These are phyloP conservation scores for Notothenia coriiceps DNA, from an alignment of 2,113 vertebrate genomes.

Conservation along the genomic window DNA sequence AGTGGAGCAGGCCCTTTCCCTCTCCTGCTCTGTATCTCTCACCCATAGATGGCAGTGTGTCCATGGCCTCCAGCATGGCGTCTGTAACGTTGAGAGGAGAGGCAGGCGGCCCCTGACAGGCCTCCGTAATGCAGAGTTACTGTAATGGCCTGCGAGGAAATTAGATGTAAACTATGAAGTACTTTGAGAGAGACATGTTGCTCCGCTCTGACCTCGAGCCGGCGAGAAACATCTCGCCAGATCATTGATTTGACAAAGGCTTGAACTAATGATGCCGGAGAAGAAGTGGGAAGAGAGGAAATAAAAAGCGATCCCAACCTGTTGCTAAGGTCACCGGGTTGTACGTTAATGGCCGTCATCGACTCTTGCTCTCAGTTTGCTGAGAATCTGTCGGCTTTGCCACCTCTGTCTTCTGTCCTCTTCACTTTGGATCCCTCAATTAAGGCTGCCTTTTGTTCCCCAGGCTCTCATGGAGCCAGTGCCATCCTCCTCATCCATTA, in stretches of 20 bases:
- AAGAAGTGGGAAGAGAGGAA: slow-evolving; percentile 10
- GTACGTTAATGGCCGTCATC: slow-evolving; percentile 17
- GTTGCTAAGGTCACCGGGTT: slow-evolving; percentile 33
- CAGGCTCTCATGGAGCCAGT: slow-evolving; percentile 44
- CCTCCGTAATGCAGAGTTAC: slow-evolving; percentile 74
- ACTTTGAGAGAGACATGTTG: slow-evolving; percentile 76
- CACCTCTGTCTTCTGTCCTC: slow-evolving; percentile 18
- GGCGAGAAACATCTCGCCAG: slow-evolving; percentile 17
- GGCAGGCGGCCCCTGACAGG: slow-evolving; percentile 63
- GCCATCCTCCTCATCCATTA: slow-evolving; percentile 63
- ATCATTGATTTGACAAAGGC: slow-evolving; percentile 56
- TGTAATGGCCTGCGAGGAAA: slow-evolving; percentile 74
- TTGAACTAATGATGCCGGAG: slow-evolving; percentile 60
- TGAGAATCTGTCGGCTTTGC: slow-evolving; percentile 8
- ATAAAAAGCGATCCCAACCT: slow-evolving; percentile 8
- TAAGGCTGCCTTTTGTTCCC: slow-evolving; percentile 46
- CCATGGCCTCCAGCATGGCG: slow-evolving; percentile 23
- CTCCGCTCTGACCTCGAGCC: slow-evolving; percentile 64
- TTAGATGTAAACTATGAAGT: slow-evolving; percentile 79
- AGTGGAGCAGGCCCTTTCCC: neutral
- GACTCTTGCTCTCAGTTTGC: neutral
- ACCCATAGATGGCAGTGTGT: slow-evolving; percentile 76
- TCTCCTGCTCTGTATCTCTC: slow-evolving; percentile 15
- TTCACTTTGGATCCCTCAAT: slow-evolving; percentile 45
- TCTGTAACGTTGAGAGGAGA: slow-evolving; percentile 43